Percentiles rank a stretch among this genome's conserved stretches.
Evolutionary conservation across 2,113 vertebrate genomes (phyloP).

Genomic region (Lycaon pictus): DNA sequence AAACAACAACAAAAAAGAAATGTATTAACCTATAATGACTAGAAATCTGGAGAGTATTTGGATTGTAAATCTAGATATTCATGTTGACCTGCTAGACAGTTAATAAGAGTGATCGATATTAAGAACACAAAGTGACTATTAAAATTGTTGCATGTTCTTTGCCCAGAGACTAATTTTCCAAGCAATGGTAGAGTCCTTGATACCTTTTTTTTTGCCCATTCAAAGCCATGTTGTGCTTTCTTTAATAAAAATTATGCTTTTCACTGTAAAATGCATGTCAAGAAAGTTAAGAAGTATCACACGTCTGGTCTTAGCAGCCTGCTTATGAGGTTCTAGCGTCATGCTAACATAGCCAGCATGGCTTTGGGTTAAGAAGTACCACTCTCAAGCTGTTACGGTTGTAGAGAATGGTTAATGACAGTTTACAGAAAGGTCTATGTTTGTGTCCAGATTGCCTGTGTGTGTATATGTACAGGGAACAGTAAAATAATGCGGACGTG

Average conservation of each 20-base stretch:
- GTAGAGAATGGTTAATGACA: neutral
- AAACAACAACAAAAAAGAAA: neutral
- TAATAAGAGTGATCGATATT: neutral
- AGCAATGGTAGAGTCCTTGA: neutral
- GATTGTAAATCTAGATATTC: neutral
- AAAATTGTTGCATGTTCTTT: neutral
- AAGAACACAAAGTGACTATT: neutral
- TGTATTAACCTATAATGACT: neutral
- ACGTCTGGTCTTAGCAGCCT: neutral
- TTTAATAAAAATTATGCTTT: neutral
- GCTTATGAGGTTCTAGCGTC: neutral
- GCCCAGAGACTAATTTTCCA: neutral
- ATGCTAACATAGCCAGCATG: neutral
- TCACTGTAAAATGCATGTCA: neutral
- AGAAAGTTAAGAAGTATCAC: neutral
- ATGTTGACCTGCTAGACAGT: neutral
- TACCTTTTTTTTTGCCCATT: neutral
- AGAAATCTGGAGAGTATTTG: neutral
- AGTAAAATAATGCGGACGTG: neutral
- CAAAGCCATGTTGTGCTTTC: neutral
- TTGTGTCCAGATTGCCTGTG: neutral
- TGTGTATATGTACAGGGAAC: neutral
- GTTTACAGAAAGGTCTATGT: neutral
- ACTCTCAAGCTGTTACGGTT: no score
- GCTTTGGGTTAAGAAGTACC: neutral